Base-by-base conservation (phyloP, 2,797 vertebrate genomes). In the Furcifer pardalis region DNA sequence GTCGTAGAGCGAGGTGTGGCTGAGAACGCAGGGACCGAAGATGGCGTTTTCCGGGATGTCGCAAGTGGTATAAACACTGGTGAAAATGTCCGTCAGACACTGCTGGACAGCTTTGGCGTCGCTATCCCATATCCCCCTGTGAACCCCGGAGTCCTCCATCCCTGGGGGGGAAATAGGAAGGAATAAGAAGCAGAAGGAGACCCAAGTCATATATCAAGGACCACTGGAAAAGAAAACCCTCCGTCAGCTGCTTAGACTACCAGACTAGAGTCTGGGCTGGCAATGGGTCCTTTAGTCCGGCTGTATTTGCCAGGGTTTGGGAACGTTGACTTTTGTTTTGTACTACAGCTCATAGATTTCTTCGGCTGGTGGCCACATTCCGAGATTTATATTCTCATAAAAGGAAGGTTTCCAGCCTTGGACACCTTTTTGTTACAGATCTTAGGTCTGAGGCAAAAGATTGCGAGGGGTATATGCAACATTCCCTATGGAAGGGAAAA, bases 1-100 rank as follows among this genome's bases (percentile, higher is more conserved):
- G 97, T 99, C 98, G 1, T 99, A 99, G 52, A 99, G 92, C 4
- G 98, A 99, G 63, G 98, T 99, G 94, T 99, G 98, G 96, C 98
- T 99, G 92, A 99, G 91, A 72, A 99, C 96, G 56, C 98, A 99
- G 12, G 98, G 98, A 27, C 98, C 98, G 68, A 99, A 99, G 78
- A 99, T 98, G 81, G 98, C 98, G 90, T 98, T 98, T 93, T 99
- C 98, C 0, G 98, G 98, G 82, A 99, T 97, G 95, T 99, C 98
- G 77, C 98, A 99, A 78, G 98, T 99, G 85, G 98, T 99, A 95
- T 97, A 99, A 63, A 99, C 98, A 90, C 98, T 99, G 79, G 98
- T 99, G 90, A 99, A 99, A 84, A 99, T 99, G 94, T 99, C 98
- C 44, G 98, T 99, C 80, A 99, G 96, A 92, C 98, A 99, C 93